Percentiles rank a stretch among this genome's conserved stretches.
These are phyloP conservation scores for Lithophane semibrunnea DNA, from an alignment of 2,888 invertebrate species.

Conservation along the genomic window DNA sequence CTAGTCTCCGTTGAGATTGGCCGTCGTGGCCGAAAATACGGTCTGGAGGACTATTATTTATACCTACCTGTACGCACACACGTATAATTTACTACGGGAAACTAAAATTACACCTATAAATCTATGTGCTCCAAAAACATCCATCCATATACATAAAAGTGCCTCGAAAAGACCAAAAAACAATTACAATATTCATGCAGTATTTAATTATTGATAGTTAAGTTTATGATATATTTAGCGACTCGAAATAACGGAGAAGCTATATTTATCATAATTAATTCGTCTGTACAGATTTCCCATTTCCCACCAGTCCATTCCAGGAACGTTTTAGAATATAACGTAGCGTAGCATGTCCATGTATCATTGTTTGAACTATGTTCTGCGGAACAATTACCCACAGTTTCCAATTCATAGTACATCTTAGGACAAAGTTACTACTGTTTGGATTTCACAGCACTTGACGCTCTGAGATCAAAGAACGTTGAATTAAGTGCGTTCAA, in stretches of 20 bases:
- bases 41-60: too few species aligned
- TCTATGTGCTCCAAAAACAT: not conserved
- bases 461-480: conserved; percentile 55
- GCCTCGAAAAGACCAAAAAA: not conserved
- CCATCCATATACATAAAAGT: not conserved
- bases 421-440: conserved; percentile 24
- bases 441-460: conserved; percentile 44
- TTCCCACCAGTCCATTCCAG: not conserved
- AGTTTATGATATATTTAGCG: not conserved
- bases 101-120: not conserved
- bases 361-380: conserved; percentile 12
- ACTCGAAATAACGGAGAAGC: conserved; percentile 14
- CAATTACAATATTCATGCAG: not conserved
- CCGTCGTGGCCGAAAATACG: too few species aligned
- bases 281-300: not conserved
- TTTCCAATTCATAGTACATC: not conserved
- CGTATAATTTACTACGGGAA: not conserved
- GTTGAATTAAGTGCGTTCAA: conserved; percentile 58
- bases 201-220: not conserved
- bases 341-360: conserved; percentile 10
- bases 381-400: conserved; percentile 32
- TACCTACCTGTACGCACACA: not conserved
- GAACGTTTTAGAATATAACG: not conserved
- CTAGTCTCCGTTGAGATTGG: too few species aligned
- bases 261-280: conserved; percentile 14